Base-by-base conservation (phyloP, 2,113 vertebrate species). In the Protobothrops flavoviridis region DNA sequence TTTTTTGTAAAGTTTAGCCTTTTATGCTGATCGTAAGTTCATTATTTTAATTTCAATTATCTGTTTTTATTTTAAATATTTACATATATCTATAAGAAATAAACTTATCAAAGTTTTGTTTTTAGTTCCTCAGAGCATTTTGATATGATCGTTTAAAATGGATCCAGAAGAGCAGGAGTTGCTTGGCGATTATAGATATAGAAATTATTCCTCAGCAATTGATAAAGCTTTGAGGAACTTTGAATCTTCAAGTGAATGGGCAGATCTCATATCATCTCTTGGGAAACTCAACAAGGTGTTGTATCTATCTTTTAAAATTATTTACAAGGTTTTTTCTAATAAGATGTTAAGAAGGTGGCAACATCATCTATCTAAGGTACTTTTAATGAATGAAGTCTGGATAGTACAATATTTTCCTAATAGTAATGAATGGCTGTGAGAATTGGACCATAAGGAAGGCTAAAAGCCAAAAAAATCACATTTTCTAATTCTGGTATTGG, bases 251-350 rank as follows among this genome's bases (percentile, higher is more conserved):
- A 99, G 98, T 13, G 99, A 99, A 96, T 99, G 99, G 99, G 99
- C 99, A 0, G 99, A 99, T 96, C 99, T 99, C 53, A 99, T 99
- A 94, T 99, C 99, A 39, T 99, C 99, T 5, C 98, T 99, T 93
- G 99, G 99, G 89, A 99, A 99, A 94, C 99, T 99, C 95, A 99
- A 99, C 94, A 99, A 99, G 99, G 99, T 99, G 98, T 13, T 29
- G 23, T 90, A 12, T 2, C 64, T 91, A 11, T 12, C 69, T 64
- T 53, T 0, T 24, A 45, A 0, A 59, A 85, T 29, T 10, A 89
- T 56, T 88, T 92, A 92, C 17, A 7, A 0, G 81, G 1, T 50
- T 69, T 0, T 33, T 69, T 0, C 0, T 20, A 52, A 48, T 50
- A 52, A 33, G 3, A 45, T 55, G 6, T 88, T 17, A 26, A 24